These are phyloP conservation scores for Sarotherodon lohbergeri DNA, from an alignment of 2,113 vertebrate species.

Conservation along the genomic window DNA sequence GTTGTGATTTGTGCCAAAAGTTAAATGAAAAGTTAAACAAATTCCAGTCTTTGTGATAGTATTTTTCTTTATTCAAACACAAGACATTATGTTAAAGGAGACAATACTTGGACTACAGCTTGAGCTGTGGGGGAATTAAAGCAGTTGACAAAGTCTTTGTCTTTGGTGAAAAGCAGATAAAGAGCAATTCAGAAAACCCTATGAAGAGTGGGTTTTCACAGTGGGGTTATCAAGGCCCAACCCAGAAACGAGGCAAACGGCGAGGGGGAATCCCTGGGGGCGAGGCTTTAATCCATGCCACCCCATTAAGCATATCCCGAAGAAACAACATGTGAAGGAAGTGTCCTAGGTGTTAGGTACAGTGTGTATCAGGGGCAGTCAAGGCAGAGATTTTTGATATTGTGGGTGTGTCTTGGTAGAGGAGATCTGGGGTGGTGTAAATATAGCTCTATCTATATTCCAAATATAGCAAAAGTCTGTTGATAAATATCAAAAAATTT, in stretches of 20 bases:
- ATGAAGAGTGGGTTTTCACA: background rate
- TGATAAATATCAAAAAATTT: background rate
- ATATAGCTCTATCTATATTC: too few relatives aligned
- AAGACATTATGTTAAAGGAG: background rate
- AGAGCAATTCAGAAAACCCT: background rate
- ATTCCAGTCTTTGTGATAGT: background rate
- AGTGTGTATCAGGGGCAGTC: background rate
- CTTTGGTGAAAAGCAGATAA: background rate
- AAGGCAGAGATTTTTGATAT: background rate
- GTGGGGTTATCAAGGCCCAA: background rate
- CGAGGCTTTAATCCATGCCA: background rate
- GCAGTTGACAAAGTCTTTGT: background rate
- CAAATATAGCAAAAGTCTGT: background rate
- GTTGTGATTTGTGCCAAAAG: background rate
- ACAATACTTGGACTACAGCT: background rate
- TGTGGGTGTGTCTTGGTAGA: background rate
- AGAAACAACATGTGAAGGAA: background rate
- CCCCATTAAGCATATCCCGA: background rate
- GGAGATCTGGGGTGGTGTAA: background rate
- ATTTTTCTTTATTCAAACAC: background rate
- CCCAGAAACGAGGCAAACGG: background rate
- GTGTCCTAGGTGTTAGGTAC: background rate
- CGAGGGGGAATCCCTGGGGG: background rate
- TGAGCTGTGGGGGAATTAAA: background rate
- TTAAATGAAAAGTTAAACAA: background rate